phyloP scores from a whole-genome alignment of 2,113 vertebrate genomes.

The Sapayoa aenigma region DNA sequence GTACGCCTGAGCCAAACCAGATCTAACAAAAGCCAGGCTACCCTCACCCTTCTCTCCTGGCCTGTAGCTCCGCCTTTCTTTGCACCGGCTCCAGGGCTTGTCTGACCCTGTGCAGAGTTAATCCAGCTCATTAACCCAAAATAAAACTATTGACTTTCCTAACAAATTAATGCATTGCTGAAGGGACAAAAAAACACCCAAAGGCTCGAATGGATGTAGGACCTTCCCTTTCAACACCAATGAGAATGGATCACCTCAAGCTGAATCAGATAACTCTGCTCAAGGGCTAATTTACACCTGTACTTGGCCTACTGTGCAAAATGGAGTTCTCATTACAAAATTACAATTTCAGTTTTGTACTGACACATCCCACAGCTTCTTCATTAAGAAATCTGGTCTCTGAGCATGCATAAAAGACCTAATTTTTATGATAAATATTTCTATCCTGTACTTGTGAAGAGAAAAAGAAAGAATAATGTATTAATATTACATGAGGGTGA shows the following conservation, averaged over 20 bases:
- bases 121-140: not conserved
- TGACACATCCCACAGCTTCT: not conserved
- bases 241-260: not conserved
- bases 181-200: not conserved
- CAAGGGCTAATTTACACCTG: not conserved
- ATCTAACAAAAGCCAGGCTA: not conserved
- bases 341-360: not conserved
- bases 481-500: not conserved
- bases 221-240: not conserved
- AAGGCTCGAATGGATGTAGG: not conserved
- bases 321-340: not conserved
- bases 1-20: not conserved
- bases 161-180: not conserved
- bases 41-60: not conserved
- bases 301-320: not conserved
- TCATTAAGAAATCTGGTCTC: not conserved
- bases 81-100: not conserved
- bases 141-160: not conserved
- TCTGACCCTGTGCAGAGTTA: not conserved
- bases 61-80: not conserved
- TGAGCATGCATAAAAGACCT: not conserved
- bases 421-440: slow-evolving; percentile 8
- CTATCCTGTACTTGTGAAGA: not conserved
- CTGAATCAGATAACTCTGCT: not conserved
- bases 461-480: not conserved